These are phyloP conservation scores for Drosophila helvetica DNA, from an alignment of 2,888 invertebrate genomes.

Conservation along the genomic window DNA sequence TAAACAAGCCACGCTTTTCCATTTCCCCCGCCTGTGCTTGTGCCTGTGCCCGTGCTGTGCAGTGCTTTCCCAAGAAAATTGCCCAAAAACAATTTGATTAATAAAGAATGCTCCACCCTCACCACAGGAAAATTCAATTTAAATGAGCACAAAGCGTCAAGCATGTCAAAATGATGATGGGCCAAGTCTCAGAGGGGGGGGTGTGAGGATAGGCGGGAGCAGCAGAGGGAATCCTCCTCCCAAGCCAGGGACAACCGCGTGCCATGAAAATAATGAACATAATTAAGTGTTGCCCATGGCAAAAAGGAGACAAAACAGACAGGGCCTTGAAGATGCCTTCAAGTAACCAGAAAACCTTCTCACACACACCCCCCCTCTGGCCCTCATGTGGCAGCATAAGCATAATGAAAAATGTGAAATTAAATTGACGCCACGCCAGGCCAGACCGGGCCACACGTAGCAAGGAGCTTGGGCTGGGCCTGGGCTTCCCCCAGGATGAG, in stretches of 20 bases:
- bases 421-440: constrained; percentile 74
- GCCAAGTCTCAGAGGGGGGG: too few relatives aligned
- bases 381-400: constrained; percentile 52
- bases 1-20: constrained; percentile 46
- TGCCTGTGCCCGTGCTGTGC: too few relatives aligned
- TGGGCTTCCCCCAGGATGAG: constrained; percentile 5
- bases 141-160: constrained; percentile 63
- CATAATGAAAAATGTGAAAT: constrained; percentile 79
- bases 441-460: neutral
- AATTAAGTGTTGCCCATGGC: constrained; percentile 79
- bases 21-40: too few relatives aligned
- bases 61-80: constrained; percentile 15
- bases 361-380: too few relatives aligned
- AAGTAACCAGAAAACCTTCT: neutral
- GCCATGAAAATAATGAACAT: constrained; percentile 78
- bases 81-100: constrained; percentile 59
- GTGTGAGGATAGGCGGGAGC: too few relatives aligned
- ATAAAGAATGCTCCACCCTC: constrained; percentile 45
- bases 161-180: constrained; percentile 53
- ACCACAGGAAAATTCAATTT: constrained; percentile 72
- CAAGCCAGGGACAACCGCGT: constrained; percentile 58
- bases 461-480: constrained; percentile 18
- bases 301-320: constrained; percentile 52
- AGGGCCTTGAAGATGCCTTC: constrained; percentile 33
- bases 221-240: neutral